Evolutionary conservation across 2,888 invertebrate genomes (phyloP), one percentile per base, ranked within the genome.

Genomic region (Lasioglossum zephyrum): DNA sequence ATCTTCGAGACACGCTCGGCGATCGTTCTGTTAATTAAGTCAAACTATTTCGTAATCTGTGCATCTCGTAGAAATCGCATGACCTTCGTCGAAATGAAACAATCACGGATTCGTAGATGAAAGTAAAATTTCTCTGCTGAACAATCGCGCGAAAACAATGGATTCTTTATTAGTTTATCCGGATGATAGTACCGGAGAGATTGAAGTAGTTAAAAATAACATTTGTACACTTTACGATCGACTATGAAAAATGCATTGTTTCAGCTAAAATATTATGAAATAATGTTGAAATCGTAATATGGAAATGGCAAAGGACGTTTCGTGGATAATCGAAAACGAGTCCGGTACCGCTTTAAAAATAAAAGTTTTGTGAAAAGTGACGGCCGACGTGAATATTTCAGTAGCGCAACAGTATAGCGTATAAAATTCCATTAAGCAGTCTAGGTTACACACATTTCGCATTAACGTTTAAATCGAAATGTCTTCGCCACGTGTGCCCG

Each of bases 401-500:
- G 70, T 70, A 41, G n/a, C 41, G 11, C 41, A 70, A 70, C 41
- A 41, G 70, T 41, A 41, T 13, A n/a, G n/a, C 70, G 39, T n/a
- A 41, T n/a, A 70, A 70, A 70, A 70, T 41, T 70, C 70, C 70
- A 70, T 70, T 70, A 70, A 41, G 41, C 70, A 41, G 70, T 11
- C n/a, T n/a, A 41, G 41, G 70, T n/a, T n/a, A 70, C 70, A 70
- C 41, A 70, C 41, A 41, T 70, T 70, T 70, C 70, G 72, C 49
- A 66, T 44, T 26, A 31, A 60, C 31, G 53, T 70, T 75, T 73
- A 81, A 77, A 72, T 11, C 41, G n/a, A 41, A 70, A 26, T 70
- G 41, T 70, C 41, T 41, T 70, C 70, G 41, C 70, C 70, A 13
- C n/a, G 22, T 41, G 22, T 69, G 69, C 22, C 36, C 18, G 31